These are phyloP conservation scores for Saimiri boliviensis DNA, from an alignment of 2,113 vertebrate species.

Conservation along the genomic window DNA sequence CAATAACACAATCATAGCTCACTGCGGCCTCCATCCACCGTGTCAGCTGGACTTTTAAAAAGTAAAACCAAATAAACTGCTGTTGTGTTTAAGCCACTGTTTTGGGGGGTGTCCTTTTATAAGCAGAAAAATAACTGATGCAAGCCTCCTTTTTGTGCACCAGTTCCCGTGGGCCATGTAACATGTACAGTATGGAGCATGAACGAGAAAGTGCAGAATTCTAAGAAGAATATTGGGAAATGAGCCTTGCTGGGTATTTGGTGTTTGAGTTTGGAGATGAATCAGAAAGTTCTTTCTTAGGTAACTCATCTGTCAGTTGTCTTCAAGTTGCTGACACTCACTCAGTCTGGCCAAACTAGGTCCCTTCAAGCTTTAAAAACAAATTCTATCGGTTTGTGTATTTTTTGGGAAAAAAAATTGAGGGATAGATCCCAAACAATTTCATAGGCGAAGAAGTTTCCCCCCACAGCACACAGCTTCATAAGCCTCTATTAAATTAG, in stretches of 20 bases:
- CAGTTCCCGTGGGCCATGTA: not conserved
- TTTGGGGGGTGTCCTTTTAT: not conserved
- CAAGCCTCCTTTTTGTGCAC: not conserved
- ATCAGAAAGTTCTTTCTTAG: not conserved
- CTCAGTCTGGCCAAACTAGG: not conserved
- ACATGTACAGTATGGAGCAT: not conserved
- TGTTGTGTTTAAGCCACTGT: not conserved
- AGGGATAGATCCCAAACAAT: not conserved
- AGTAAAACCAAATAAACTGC: slow-evolving; percentile 28
- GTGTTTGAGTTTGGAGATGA: slow-evolving; percentile 24
- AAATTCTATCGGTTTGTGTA: not conserved
- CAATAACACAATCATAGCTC: too few relatives aligned
- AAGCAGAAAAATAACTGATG: not conserved
- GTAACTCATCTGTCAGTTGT: not conserved
- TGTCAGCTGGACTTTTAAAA: not conserved
- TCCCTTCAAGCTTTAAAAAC: not conserved
- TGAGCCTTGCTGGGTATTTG: not conserved
- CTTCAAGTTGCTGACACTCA: not conserved
- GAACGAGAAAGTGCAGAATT: not conserved
- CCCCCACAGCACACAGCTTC: not conserved
- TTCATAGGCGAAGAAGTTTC: not conserved
- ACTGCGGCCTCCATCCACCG: too few relatives aligned
- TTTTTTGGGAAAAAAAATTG: not conserved
- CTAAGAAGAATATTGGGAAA: not conserved
- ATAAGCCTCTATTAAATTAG: not conserved